Evolutionary conservation across 2,888 invertebrate genomes (phyloP).

Genomic region (Spodoptera picta): DNA sequence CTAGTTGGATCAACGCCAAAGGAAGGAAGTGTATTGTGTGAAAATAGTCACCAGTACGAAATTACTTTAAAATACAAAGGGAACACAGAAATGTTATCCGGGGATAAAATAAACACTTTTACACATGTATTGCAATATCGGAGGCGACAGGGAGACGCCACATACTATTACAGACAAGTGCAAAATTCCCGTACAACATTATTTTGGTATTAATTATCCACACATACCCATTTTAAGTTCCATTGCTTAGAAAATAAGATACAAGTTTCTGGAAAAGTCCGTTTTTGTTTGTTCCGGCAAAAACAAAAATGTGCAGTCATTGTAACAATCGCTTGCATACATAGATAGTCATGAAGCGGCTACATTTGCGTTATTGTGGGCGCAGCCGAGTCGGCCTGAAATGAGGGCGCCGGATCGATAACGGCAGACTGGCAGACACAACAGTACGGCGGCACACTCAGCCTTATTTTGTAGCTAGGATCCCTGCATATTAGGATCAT

Average conservation of each 20-base stretch:
- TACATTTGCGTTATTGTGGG: slow-evolving; percentile 72
- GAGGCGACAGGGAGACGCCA: slow-evolving; percentile 36
- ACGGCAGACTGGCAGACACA: slow-evolving; percentile 85
- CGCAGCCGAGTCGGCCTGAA: slow-evolving; percentile 79
- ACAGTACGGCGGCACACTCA: slow-evolving; percentile 63
- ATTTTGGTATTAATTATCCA: slow-evolving; percentile 35
- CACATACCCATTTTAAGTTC: slow-evolving; percentile 21
- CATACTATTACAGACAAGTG: slow-evolving; percentile 21
- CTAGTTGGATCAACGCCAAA: no score
- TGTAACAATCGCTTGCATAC: slow-evolving; percentile 58
- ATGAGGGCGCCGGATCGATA: slow-evolving; percentile 89
- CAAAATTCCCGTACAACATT: slow-evolving; percentile 35
- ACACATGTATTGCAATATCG: slow-evolving; percentile 25
- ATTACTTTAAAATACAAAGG: slow-evolving; percentile 8
- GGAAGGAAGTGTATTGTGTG: no score
- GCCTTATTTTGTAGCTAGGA: slow-evolving; percentile 48
- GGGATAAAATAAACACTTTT: slow-evolving; percentile 13
- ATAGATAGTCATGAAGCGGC: slow-evolving; percentile 69
- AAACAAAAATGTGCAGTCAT: slow-evolving; percentile 44
- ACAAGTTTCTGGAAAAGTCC: slow-evolving; percentile 30
- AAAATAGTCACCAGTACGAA: no score
- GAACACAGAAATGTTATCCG: slow-evolving; percentile 16
- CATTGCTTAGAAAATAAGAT: slow-evolving; percentile 37
- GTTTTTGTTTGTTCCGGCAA: slow-evolving; percentile 49
- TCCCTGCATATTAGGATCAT: slow-evolving; percentile 1